Evolutionary conservation across 2,888 invertebrate genomes (phyloP).

Genomic region (Chesias legatella): DNA sequence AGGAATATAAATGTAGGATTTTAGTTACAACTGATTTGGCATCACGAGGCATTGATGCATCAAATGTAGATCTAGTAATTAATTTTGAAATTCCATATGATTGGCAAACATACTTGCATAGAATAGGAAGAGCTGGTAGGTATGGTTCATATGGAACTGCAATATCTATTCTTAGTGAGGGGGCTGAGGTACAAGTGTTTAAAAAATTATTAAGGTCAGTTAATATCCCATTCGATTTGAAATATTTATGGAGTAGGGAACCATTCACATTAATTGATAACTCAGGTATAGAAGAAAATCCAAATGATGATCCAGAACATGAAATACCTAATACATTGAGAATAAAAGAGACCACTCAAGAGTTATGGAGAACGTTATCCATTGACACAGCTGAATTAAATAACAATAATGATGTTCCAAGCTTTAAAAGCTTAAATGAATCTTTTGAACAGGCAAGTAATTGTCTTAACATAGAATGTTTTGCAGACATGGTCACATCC

Average conservation of each 20-base stretch:
- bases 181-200: slow-evolving; percentile 82
- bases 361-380: slow-evolving; percentile 42
- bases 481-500: slow-evolving; percentile 12
- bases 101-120: slow-evolving; percentile 92
- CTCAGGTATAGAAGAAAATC: background rate
- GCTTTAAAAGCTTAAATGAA: slow-evolving; percentile 18
- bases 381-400: slow-evolving; percentile 20
- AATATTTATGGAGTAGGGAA: slow-evolving; percentile 48
- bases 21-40: slow-evolving; percentile 95
- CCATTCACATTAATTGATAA: slow-evolving; percentile 18
- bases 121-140: slow-evolving; percentile 97
- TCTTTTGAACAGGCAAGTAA: slow-evolving; percentile 13
- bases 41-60: slow-evolving; percentile 96
- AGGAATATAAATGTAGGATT: slow-evolving; percentile 90
- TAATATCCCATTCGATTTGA: slow-evolving; percentile 57
- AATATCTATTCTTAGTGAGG: slow-evolving; percentile 85
- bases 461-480: slow-evolving; percentile 11
- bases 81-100: slow-evolving; percentile 93
- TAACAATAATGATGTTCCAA: slow-evolving; percentile 1
- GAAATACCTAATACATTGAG: slow-evolving; percentile 5
- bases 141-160: slow-evolving; percentile 93
- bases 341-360: slow-evolving; percentile 18
- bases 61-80: slow-evolving; percentile 94
- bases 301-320: slow-evolving; percentile 1
- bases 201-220: slow-evolving; percentile 78